Evolutionary conservation across 2,888 invertebrate species (phyloP), one percentile per base, ranked within the genome.

Genomic region (Chloromyia formosa): DNA sequence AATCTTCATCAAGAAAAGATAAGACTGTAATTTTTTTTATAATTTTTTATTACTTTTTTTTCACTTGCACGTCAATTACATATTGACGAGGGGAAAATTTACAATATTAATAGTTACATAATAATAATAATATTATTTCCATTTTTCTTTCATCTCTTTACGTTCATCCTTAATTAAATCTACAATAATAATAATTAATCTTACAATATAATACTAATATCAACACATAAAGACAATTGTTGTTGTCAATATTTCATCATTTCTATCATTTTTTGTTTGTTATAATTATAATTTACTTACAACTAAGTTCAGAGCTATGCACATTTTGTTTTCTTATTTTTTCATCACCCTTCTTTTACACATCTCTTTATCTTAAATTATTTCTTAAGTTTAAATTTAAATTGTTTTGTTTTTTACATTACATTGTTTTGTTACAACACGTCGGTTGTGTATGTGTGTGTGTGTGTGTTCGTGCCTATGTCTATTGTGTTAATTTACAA

Each of bases 191-290:
- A 77, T 76, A 78, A 74, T 49, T 49, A n/a, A 49, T 49, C 49
- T 49, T 49, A 49, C 78, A 78, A 79, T 79, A 79, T 79, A 78
- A 78, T 79, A 79, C 79, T 79, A 78, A 78, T 79, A 79, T 79
- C 79, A 79, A 79, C 79, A 79, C 79, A 79, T 79, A 77, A 79
- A 79, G 79, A 79, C 77, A 78, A 77, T 75, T 77, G 12, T 60
- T 49, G 12, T 49, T n/a, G 49, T 49, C 49, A 23, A 14, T n/a
- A 35, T 61, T 23, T 75, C 27, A 40, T 72, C 45, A 58, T 22
- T 42, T 56, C 62, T 56, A 23, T 49, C 56, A 62, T n/a, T 58
- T 75, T 72, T 16, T 58, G 27, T 75, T 78, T 74, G 49, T 77
- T 77, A 75, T 75, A 78, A 74, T 49, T 27, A 60, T 73, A 73